Percentiles rank a stretch among this genome's conserved stretches.
These are phyloP conservation scores for Cottus gobio DNA, from an alignment of 2,113 vertebrate genomes.

Conservation along the genomic window DNA sequence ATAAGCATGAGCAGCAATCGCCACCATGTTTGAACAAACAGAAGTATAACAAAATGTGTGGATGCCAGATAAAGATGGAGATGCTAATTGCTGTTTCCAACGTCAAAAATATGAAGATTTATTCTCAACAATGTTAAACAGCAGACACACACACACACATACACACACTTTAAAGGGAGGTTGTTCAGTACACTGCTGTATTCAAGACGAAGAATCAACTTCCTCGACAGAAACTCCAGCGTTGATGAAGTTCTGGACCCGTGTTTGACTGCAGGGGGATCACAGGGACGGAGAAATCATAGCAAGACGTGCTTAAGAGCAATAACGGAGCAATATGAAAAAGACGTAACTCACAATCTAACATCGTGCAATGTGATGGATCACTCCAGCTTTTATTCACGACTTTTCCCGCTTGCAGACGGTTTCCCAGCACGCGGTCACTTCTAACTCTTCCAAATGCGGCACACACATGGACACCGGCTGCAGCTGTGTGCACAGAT, in stretches of 20 bases:
- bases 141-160: neutral
- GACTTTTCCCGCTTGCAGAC: conserved; percentile 15
- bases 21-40: neutral
- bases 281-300: neutral
- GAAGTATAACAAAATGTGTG: neutral
- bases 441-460: conserved; percentile 23
- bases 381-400: neutral
- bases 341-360: conserved; percentile 29
- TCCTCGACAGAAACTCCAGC: neutral
- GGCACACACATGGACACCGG: neutral
- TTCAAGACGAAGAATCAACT: neutral
- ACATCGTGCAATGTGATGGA: conserved; percentile 6
- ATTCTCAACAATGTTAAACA: neutral
- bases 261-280: conserved; percentile 8
- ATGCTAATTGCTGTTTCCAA: neutral
- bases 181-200: neutral
- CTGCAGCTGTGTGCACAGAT: conserved; percentile 43
- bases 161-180: neutral
- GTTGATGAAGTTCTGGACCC: neutral
- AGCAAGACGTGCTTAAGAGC: neutral
- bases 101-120: neutral
- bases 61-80: too few species aligned
- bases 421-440: neutral
- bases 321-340: conserved; percentile 17
- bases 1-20: neutral